Base-by-base conservation (phyloP, 2,113 vertebrate genomes). In the Hydropotes inermis region DNA sequence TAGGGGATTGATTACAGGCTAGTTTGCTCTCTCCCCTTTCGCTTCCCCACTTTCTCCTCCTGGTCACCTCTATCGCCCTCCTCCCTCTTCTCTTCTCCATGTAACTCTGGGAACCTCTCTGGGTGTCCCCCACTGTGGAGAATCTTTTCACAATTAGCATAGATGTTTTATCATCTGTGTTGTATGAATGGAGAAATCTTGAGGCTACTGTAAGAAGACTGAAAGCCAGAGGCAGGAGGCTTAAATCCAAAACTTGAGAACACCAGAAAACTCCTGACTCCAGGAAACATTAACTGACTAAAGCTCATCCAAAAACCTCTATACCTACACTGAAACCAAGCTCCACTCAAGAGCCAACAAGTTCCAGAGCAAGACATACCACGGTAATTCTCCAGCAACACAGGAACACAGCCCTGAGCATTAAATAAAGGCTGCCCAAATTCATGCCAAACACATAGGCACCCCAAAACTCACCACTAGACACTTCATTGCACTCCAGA, bases 381-480 rank as follows among this genome's bases (percentile, higher is more conserved):
- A 70, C 0, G 2, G 4, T 70, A 70, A 70, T 23, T 70, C n/a
- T 36, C n/a, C 19, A 70, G 64, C 17, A 70, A 36, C 0, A 0
- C n/a, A 70, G 36, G 64, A 36, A 36, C 19, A 70, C n/a, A 70
- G 19, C n/a, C n/a, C 9, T 70, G 19, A 70, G 4, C 19, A 70
- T 70, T 70, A 70, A 36, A 36, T 21, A 36, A 36, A 70, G 17
- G n/a, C 9, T 70, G n/a, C n/a, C n/a, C n/a, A 36, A 70, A 70
- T 17, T 70, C n/a, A 70, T 36, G 64, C n/a, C n/a, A 70, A 70
- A 36, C 64, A 70, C 17, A 70, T 11, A 70, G 64, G 36, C 9
- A 36, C n/a, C 64, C n/a, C 1, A 36, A 70, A 70, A 21, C n/a
- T 21, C 64, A 70, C 17, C 36, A 36, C n/a, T 36, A n/a, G 19